Conservation (phyloP, 1,140 invertebrate species). For the Homarus americanus region DNA sequence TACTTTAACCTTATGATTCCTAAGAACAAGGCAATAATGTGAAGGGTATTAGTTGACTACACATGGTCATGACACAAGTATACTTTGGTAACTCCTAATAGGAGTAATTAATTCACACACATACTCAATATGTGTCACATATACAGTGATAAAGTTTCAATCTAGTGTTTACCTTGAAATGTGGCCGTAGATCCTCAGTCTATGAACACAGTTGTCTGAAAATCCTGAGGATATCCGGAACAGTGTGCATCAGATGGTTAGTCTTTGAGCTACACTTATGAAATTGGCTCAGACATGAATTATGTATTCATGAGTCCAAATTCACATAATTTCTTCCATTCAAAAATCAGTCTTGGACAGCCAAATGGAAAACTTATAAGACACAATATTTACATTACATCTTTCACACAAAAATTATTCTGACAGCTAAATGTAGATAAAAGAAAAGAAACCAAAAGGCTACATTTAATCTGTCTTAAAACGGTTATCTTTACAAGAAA, state of each 20-base stretch:
- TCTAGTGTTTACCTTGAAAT: background rate
- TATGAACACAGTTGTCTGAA: background rate
- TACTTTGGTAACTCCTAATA: background rate
- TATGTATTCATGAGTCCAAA: background rate
- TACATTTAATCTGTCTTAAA: background rate
- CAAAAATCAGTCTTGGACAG: background rate
- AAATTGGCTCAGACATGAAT: background rate
- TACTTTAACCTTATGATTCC: background rate
- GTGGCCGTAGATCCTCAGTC: background rate
- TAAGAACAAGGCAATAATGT: background rate
- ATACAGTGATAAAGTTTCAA: background rate
- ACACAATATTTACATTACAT: background rate
- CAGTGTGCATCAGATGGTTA: background rate
- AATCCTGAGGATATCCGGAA: background rate
- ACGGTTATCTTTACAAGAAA: background rate
- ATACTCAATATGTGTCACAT: background rate
- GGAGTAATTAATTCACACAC: background rate
- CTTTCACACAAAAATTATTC: too few species aligned
- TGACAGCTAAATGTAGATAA: too few species aligned
- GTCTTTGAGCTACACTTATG: background rate
- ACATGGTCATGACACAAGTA: background rate
- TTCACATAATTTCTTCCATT: background rate
- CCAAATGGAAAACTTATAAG: background rate
- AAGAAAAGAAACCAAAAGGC: background rate
- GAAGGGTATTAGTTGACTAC: background rate